These are phyloP conservation scores for Polietes domitor DNA, from an alignment of 2,888 invertebrate genomes.

Conservation along the genomic window DNA sequence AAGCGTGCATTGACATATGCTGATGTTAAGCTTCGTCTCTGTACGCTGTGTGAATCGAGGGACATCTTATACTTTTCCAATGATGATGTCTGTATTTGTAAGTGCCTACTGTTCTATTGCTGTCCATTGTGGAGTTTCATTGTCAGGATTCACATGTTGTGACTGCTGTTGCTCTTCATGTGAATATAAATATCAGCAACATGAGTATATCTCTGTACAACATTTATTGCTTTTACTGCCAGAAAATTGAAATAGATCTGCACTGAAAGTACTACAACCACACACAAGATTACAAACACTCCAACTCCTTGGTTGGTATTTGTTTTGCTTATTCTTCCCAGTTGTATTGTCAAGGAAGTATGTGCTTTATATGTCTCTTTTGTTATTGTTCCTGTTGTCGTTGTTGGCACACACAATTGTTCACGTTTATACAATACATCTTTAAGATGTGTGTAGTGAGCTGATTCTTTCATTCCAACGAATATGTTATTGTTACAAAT, in stretches of 20 bases:
- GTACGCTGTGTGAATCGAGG: too few relatives aligned
- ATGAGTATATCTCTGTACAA: not conserved
- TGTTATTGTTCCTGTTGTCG: not conserved
- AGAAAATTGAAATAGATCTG: conserved; percentile 11
- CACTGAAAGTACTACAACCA: not conserved
- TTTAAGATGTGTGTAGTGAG: conserved; percentile 1
- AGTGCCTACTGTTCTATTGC: too few relatives aligned
- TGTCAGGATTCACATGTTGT: not conserved
- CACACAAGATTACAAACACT: not conserved
- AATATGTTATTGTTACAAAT: conserved; percentile 16
- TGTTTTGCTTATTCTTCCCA: not conserved
- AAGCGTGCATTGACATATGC: conserved; percentile 51
- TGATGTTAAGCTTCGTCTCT: not conserved
- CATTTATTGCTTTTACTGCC: conserved; percentile 15
- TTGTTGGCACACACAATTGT: not conserved
- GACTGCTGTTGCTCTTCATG: not conserved
- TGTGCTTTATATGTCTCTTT: not conserved
- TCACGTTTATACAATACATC: not conserved
- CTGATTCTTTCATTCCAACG: not conserved
- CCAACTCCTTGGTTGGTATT: too few relatives aligned
- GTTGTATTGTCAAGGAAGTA: not conserved
- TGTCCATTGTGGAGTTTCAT: not conserved
- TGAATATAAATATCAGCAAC: conserved; percentile 22
- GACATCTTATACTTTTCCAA: not conserved
- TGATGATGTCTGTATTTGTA: not conserved